Percentiles rank a stretch among this genome's conserved stretches.
phyloP scores from a whole-genome alignment of 1,140 invertebrate genomes.

The Procambarus clarkii region DNA sequence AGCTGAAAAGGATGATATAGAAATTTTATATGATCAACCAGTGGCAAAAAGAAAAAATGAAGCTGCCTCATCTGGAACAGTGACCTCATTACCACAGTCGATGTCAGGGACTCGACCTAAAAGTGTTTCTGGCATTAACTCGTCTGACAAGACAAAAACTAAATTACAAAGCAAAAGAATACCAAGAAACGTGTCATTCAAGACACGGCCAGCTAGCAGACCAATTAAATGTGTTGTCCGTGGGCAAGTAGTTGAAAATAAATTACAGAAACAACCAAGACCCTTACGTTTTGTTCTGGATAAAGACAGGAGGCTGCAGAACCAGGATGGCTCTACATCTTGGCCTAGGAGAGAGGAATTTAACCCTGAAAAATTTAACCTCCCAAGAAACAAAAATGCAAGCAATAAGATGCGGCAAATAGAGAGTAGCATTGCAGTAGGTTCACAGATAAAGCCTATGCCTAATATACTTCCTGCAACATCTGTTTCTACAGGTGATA shows the following conservation, averaged over 20 bases:
- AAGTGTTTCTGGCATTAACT: neutral
- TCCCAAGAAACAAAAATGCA: neutral
- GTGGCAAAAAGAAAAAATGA: neutral
- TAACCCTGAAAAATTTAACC: neutral
- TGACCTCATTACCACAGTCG: neutral
- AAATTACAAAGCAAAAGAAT: neutral
- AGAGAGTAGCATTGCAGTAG: neutral
- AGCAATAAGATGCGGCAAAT: neutral
- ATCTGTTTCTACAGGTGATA: neutral
- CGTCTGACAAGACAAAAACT: neutral
- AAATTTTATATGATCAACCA: too few relatives aligned
- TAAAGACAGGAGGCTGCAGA: neutral
- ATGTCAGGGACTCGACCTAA: neutral
- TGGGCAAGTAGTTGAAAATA: neutral
- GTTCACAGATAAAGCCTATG: neutral
- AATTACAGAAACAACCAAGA: neutral
- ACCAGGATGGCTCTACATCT: neutral
- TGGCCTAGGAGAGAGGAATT: slow-evolving; percentile 3
- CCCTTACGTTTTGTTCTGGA: neutral
- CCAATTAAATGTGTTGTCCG: neutral
- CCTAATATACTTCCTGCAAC: neutral
- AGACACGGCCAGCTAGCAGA: neutral
- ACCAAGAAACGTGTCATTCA: neutral
- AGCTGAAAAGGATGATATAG: neutral
- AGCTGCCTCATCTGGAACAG: neutral